phyloP scores from a whole-genome alignment of 1,140 invertebrate genomes.

The Macrostomum lignano region DNA sequence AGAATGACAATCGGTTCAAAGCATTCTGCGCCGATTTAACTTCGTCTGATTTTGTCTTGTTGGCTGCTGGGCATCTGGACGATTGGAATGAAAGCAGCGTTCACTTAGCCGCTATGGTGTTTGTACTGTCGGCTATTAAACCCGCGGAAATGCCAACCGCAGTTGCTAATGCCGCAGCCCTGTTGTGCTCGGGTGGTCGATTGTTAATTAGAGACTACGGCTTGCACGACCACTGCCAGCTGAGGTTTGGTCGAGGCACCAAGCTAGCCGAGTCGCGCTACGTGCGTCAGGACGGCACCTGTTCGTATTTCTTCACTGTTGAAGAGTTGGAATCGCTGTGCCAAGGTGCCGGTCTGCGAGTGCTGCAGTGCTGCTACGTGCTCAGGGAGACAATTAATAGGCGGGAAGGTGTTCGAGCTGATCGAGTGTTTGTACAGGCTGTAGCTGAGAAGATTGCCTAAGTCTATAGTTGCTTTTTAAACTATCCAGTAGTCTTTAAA shows the following conservation, averaged over 20 bases:
- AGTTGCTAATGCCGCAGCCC: slow-evolving; percentile 36
- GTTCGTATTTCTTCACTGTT: slow-evolving; percentile 22
- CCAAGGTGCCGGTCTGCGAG: not conserved
- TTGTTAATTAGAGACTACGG: slow-evolving; percentile 27
- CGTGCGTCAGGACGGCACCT: slow-evolving; percentile 26
- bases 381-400: no score
- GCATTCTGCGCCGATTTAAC: no score
- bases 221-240: slow-evolving; percentile 24
- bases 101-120: slow-evolving; percentile 41
- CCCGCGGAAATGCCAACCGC: slow-evolving; percentile 44
- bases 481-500: no score
- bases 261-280: slow-evolving; percentile 40
- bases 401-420: no score
- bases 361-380: no score
- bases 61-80: no score
- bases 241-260: slow-evolving; percentile 51
- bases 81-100: no score
- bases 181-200: slow-evolving; percentile 24
- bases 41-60: no score
- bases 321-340: slow-evolving; percentile 6
- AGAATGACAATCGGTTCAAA: no score
- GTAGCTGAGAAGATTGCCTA: no score
- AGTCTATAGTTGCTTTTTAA: no score
- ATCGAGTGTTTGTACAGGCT: no score
- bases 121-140: slow-evolving; percentile 48